Conservation (phyloP, 2,888 invertebrate species). For the Eupithecia pulchellata region DNA sequence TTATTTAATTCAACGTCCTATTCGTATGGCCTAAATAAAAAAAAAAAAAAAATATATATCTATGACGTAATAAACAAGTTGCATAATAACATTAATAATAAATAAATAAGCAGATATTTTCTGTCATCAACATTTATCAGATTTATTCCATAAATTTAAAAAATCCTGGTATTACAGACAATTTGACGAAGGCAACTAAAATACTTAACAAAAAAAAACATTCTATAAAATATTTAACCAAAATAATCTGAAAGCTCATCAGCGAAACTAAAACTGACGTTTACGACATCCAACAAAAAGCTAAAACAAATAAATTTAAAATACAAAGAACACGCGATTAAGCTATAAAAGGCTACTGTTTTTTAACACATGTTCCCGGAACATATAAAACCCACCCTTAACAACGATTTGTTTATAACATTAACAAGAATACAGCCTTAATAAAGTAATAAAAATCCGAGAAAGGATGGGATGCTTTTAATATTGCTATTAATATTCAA, state of each 20-base stretch:
- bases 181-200: neutral
- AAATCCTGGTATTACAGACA: neutral
- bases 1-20: neutral
- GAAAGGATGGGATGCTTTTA: constrained; percentile 70
- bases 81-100: neutral
- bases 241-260: constrained; percentile 23
- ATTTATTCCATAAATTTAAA: neutral
- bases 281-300: constrained; percentile 55
- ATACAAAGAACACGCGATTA: constrained; percentile 71
- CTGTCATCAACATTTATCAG: neutral
- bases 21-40: neutral
- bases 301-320: constrained; percentile 63
- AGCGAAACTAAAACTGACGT: constrained; percentile 45
- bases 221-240: neutral
- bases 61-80: neutral
- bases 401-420: constrained; percentile 81
- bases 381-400: constrained; percentile 58
- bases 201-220: neutral
- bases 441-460: constrained; percentile 82
- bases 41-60: neutral
- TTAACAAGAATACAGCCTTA: constrained; percentile 75
- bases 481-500: constrained; percentile 85
- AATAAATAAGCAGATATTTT: neutral
- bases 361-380: constrained; percentile 81
- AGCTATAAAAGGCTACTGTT: constrained; percentile 83